phyloP scores from a whole-genome alignment of 2,888 invertebrate species.

The Strigamia transsilvanica region DNA sequence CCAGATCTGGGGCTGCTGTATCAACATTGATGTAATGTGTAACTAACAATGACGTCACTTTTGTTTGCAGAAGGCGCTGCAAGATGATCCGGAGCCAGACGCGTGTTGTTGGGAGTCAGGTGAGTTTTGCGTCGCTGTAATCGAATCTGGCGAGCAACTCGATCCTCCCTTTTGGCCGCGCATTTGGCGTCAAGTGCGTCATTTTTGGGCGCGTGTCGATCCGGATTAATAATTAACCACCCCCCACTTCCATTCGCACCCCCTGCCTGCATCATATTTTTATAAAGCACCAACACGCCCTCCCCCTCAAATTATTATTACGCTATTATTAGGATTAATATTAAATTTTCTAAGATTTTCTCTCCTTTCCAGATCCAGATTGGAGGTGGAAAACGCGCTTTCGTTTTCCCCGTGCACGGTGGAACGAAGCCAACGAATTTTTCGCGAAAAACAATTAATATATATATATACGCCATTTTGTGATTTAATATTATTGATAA shows the following conservation, averaged over 20 bases:
- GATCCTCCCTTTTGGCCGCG: slow-evolving; percentile 21
- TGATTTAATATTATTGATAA: background rate
- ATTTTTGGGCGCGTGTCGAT: slow-evolving; percentile 17
- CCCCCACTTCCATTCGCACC: background rate
- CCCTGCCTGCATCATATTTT: background rate
- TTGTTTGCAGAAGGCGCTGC: slow-evolving; percentile 11
- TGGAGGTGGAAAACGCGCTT: slow-evolving; percentile 51
- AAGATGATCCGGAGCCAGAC: slow-evolving; percentile 7
- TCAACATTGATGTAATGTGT: slow-evolving; percentile 26
- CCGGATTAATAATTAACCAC: slow-evolving; percentile 9
- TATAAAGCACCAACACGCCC: background rate
- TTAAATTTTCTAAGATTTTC: slow-evolving; percentile 1
- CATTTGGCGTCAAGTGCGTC: slow-evolving; percentile 30
- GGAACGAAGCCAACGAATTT: slow-evolving; percentile 52
- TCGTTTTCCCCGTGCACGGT: slow-evolving; percentile 52
- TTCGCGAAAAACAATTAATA: slow-evolving; percentile 33
- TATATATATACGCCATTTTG: background rate
- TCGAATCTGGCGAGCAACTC: background rate
- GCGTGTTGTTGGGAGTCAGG: slow-evolving; percentile 30
- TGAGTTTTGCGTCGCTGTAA: slow-evolving; percentile 25
- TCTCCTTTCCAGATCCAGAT: background rate
- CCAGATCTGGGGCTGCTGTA: background rate
- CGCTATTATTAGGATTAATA: background rate
- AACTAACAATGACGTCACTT: slow-evolving; percentile 21
- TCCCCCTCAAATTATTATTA: background rate